Evolutionary conservation across 2,888 invertebrate genomes (phyloP).

Genomic region (Escarpia spicata): DNA sequence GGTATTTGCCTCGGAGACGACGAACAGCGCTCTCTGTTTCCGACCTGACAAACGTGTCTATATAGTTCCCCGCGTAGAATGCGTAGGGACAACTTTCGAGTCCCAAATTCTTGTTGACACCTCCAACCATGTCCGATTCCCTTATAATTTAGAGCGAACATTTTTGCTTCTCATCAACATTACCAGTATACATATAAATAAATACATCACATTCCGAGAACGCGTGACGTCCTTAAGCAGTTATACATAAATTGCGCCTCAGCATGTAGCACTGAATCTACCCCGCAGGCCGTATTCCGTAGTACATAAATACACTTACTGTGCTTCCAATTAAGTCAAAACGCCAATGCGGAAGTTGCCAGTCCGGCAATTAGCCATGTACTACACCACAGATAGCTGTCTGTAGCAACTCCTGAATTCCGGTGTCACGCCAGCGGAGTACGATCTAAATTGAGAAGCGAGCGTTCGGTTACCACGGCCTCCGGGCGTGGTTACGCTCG

Average conservation of each 20-base stretch:
- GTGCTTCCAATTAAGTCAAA: not conserved
- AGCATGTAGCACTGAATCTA: not conserved
- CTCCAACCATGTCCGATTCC: not conserved
- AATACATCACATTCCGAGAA: not conserved
- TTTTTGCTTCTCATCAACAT: not conserved
- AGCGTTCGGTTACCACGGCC: not conserved
- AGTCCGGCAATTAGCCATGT: not conserved
- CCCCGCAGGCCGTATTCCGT: not conserved
- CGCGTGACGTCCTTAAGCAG: not conserved
- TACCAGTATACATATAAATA: not conserved
- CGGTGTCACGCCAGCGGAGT: not conserved
- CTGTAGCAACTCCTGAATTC: not conserved
- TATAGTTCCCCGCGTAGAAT: not conserved
- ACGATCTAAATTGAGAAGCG: not conserved
- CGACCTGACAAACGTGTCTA: not conserved
- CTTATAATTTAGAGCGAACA: not conserved
- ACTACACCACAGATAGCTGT: not conserved
- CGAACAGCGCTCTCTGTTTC: not conserved
- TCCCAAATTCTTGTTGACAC: not conserved
- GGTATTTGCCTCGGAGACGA: not conserved
- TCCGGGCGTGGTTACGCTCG: not conserved
- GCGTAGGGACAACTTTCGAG: not conserved
- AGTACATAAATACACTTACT: not conserved
- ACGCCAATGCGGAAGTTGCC: slow-evolving; percentile 13
- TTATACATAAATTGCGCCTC: not conserved